A percentile compares a stretch with the other conserved stretches of the same genome.
These are phyloP conservation scores for Cephalotes varians DNA, from an alignment of 2,888 invertebrate genomes.

Conservation along the genomic window DNA sequence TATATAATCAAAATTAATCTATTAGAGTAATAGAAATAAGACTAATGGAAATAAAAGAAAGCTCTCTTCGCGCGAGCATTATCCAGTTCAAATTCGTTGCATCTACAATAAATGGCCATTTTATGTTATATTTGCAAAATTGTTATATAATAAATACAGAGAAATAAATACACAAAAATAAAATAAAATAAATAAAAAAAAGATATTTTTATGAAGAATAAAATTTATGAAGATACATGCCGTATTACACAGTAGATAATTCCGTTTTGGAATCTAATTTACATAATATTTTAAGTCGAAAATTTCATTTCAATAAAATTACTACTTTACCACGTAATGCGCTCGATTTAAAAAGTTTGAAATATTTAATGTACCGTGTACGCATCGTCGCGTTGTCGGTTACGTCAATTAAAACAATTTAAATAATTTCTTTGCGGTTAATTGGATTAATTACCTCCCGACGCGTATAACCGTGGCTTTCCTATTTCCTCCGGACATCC, in stretches of 20 bases:
- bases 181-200: too few species aligned
- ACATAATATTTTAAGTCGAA: not conserved
- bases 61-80: too few species aligned
- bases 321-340: not conserved
- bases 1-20: constrained; percentile 48
- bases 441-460: constrained; percentile 51
- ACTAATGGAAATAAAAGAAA: too few species aligned
- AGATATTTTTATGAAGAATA: not conserved
- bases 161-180: too few species aligned
- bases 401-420: constrained; percentile 5
- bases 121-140: too few species aligned
- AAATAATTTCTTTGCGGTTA: constrained; percentile 39
- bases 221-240: not conserved
- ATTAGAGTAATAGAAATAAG: too few species aligned
- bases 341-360: not conserved
- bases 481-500: constrained; percentile 45
- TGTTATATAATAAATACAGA: too few species aligned
- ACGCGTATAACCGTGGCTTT: not conserved
- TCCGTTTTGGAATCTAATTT: not conserved
- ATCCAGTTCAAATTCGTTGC: too few species aligned
- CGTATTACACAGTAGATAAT: not conserved
- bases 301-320: not conserved
- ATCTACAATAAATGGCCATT: too few species aligned
- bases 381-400: not conserved
- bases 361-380: not conserved